A percentile compares a stretch with the other conserved stretches of the same genome.
phyloP scores from a whole-genome alignment of 2,797 vertebrate species.

The Chiloscyllium punctatum region DNA sequence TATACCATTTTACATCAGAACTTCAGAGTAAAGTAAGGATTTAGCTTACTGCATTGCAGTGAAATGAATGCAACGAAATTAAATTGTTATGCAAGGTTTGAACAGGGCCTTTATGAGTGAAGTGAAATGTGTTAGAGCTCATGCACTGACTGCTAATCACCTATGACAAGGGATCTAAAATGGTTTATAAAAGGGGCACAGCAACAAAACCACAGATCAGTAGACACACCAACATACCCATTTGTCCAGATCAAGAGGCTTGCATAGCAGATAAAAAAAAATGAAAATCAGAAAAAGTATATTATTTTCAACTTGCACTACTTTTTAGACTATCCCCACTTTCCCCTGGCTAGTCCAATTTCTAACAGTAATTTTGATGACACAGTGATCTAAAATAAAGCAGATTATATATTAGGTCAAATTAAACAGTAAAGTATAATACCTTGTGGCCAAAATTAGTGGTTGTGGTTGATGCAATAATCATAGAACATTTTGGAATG shows the following conservation, averaged over 20 bases:
- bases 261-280: slow-evolving; percentile 44
- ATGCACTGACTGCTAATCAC: slow-evolving; percentile 26
- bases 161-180: slow-evolving; percentile 12
- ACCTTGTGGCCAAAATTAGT: not conserved
- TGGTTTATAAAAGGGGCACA: slow-evolving; percentile 20
- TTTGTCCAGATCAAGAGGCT: slow-evolving; percentile 65
- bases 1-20: not conserved
- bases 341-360: not conserved
- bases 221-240: slow-evolving; percentile 55
- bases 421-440: not conserved
- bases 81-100: not conserved
- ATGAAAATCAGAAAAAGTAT: slow-evolving; percentile 43
- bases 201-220: slow-evolving; percentile 33
- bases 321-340: not conserved
- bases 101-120: slow-evolving; percentile 29
- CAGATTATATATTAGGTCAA: not conserved
- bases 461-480: not conserved
- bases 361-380: not conserved
- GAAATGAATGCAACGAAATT: slow-evolving; percentile 28
- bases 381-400: not conserved
- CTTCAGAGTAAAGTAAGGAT: not conserved
- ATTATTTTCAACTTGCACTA: slow-evolving; percentile 34
- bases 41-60: not conserved
- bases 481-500: not conserved
- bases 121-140: slow-evolving; percentile 35